Evolutionary conservation across 2,888 invertebrate species (phyloP).

Genomic region (Dusona sp.): DNA sequence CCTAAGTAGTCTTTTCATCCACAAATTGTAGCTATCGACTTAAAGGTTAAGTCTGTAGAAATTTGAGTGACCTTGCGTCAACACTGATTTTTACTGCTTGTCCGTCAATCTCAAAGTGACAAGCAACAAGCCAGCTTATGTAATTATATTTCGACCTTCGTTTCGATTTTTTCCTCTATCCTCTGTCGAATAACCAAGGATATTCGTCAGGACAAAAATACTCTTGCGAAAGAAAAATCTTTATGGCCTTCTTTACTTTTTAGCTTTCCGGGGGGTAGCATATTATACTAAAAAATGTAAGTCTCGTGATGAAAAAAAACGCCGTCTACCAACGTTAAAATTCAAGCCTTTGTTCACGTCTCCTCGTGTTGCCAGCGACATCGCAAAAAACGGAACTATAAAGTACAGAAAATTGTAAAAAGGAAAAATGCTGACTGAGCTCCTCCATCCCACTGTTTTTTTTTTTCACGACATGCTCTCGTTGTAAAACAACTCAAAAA

Average conservation of each 20-base stretch:
- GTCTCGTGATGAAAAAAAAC: slow-evolving; percentile 17
- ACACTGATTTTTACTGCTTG: slow-evolving; percentile 46
- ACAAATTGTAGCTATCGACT: slow-evolving; percentile 23
- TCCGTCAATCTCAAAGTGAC: slow-evolving; percentile 41
- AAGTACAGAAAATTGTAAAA: slow-evolving; percentile 18
- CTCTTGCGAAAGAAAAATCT: slow-evolving; percentile 2
- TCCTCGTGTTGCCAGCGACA: neutral
- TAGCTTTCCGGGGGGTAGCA: slow-evolving; percentile 27
- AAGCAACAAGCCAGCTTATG: slow-evolving; percentile 47
- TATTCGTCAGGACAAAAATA: neutral
- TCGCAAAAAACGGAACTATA: slow-evolving; percentile 9
- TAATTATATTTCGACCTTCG: slow-evolving; percentile 45
- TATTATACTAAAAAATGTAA: slow-evolving; percentile 16
- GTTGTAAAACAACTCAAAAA: slow-evolving; percentile 21
- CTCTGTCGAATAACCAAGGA: slow-evolving; percentile 33
- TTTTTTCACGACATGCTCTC: slow-evolving; percentile 9
- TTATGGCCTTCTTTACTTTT: slow-evolving; percentile 20
- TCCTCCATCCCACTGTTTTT: neutral
- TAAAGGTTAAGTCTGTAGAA: slow-evolving; percentile 39
- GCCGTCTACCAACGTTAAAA: slow-evolving; percentile 10
- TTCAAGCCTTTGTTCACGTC: slow-evolving; percentile 26
- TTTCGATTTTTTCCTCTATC: slow-evolving; percentile 21
- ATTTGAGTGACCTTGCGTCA: slow-evolving; percentile 43
- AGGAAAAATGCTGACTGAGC: slow-evolving; percentile 16
- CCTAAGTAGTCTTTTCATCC: slow-evolving; percentile 40